phyloP scores from a whole-genome alignment of 2,113 vertebrate genomes.

The Anguilla rostrata region DNA sequence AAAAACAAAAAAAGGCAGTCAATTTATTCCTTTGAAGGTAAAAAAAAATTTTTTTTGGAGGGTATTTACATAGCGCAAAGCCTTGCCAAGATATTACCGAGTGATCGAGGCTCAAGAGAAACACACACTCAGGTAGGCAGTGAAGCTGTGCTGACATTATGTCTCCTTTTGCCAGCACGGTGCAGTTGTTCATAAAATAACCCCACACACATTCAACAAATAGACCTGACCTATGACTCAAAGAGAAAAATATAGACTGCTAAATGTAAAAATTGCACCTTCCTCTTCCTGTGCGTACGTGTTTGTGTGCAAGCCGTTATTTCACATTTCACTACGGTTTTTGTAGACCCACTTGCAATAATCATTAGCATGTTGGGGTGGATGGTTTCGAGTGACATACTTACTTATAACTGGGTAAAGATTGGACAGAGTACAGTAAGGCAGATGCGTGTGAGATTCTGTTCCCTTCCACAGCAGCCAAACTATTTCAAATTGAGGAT shows the following conservation, averaged over 20 bases:
- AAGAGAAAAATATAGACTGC: not conserved
- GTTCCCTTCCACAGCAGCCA: too few relatives aligned
- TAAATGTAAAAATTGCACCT: not conserved
- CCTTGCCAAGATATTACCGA: not conserved
- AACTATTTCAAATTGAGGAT: too few relatives aligned
- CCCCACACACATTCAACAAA: not conserved
- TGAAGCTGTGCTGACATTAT: not conserved
- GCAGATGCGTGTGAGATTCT: too few relatives aligned
- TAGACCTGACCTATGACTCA: not conserved
- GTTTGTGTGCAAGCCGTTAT: not conserved
- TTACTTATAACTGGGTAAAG: not conserved
- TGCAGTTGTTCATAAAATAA: not conserved
- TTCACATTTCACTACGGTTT: not conserved
- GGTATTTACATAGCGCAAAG: not conserved
- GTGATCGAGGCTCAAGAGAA: not conserved
- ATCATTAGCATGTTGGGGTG: not conserved
- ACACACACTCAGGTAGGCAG: not conserved
- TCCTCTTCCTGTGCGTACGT: not conserved
- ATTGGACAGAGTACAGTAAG: not conserved
- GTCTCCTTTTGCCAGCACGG: not conserved
- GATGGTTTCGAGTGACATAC: not conserved
- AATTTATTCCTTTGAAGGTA: not conserved
- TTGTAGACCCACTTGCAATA: not conserved
- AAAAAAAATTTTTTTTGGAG: not conserved
- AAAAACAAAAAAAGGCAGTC: not conserved